These are phyloP conservation scores for Bombylius major DNA, from an alignment of 2,888 invertebrate species.

Conservation along the genomic window DNA sequence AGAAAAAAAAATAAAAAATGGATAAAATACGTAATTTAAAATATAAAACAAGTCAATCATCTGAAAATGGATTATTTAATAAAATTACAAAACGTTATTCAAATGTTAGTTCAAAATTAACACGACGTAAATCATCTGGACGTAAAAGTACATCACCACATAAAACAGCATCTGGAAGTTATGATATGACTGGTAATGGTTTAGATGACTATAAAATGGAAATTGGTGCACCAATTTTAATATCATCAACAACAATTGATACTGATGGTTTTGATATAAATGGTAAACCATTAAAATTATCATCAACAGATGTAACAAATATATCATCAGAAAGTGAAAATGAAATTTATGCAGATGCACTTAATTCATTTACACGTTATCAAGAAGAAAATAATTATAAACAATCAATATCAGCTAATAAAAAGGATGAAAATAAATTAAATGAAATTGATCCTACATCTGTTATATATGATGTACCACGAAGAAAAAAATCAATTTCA, in stretches of 20 bases:
- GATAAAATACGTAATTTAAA: slow-evolving; percentile 19
- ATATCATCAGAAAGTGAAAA: slow-evolving; percentile 28
- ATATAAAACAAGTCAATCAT: slow-evolving; percentile 16
- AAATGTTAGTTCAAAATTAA: slow-evolving; percentile 29
- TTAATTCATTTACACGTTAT: slow-evolving; percentile 21
- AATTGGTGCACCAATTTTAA: slow-evolving; percentile 34
- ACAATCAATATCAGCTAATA: background rate
- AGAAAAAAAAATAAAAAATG: slow-evolving; percentile 11
- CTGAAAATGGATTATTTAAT: slow-evolving; percentile 24
- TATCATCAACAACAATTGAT: slow-evolving; percentile 34
- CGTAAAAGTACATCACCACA: slow-evolving; percentile 24
- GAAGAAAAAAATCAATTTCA: slow-evolving; percentile 1
- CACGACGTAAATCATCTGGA: slow-evolving; percentile 25
- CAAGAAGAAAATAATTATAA: background rate
- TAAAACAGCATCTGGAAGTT: slow-evolving; percentile 30
- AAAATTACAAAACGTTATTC: slow-evolving; percentile 34
- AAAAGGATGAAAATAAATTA: background rate
- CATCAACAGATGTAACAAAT: background rate
- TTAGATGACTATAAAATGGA: slow-evolving; percentile 31
- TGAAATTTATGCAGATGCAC: slow-evolving; percentile 31
- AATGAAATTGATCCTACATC: slow-evolving; percentile 6
- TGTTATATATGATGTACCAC: background rate
- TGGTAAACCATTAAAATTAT: slow-evolving; percentile 6
- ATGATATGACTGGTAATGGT: slow-evolving; percentile 33
- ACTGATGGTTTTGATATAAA: slow-evolving; percentile 27